phyloP scores from a whole-genome alignment of 2,888 invertebrate species.

The Cephus pygmeus region DNA sequence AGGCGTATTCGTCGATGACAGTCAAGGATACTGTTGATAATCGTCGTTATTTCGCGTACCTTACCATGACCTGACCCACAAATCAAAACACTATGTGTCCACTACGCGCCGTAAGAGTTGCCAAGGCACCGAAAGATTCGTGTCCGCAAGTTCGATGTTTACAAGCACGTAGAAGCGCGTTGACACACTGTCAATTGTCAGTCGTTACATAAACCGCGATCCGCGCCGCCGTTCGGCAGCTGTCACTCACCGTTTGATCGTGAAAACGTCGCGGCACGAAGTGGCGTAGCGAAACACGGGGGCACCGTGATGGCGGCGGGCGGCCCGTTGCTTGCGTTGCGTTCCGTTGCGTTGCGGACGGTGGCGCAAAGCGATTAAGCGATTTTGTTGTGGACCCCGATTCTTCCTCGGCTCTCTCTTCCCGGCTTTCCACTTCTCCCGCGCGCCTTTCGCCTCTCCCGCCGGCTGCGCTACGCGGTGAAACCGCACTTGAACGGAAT shows the following conservation, averaged over 20 bases:
- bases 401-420: constrained; percentile 56
- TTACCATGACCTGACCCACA: constrained; percentile 59
- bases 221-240: constrained; percentile 47
- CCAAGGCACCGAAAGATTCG: constrained; percentile 27
- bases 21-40: constrained; percentile 12
- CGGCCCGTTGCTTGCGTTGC: constrained; percentile 33
- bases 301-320: constrained; percentile 50
- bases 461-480: constrained; percentile 55
- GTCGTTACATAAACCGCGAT: constrained; percentile 34
- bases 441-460: constrained; percentile 57
- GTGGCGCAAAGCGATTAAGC: constrained; percentile 66
- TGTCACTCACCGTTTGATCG: constrained; percentile 52
- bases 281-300: constrained; percentile 48
- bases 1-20: constrained; percentile 12
- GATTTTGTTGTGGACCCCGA: constrained; percentile 66
- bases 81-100: constrained; percentile 26
- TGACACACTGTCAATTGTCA: constrained; percentile 26
- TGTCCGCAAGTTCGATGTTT: constrained; percentile 27
- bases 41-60: constrained; percentile 42
- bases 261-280: constrained; percentile 49
- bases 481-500: constrained; percentile 54
- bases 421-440: constrained; percentile 62
- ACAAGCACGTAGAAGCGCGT: constrained; percentile 19
- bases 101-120: constrained; percentile 1
- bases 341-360: constrained; percentile 53